Evolutionary conservation across 2,113 vertebrate genomes (phyloP).

Genomic region (Melanerpes aurifrons): DNA sequence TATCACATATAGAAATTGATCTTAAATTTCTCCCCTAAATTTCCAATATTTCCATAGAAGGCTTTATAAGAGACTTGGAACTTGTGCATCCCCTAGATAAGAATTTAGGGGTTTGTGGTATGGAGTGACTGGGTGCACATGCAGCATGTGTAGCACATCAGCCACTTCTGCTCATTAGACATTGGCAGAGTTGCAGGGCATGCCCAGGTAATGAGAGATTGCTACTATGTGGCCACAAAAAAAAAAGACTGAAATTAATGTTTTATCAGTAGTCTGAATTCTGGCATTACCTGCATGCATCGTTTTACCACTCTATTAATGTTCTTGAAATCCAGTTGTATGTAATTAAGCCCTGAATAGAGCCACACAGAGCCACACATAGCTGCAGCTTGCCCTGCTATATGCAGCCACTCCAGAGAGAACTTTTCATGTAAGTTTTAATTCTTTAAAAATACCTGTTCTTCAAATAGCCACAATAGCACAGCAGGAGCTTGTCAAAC

Average conservation of each 20-base stretch:
- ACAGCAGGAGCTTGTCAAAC: conserved; percentile 33
- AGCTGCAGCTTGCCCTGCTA: neutral
- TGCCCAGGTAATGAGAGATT: neutral
- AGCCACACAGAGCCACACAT: fast-evolving
- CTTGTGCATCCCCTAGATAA: neutral
- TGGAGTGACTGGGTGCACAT: fast-evolving
- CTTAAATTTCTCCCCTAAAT: neutral
- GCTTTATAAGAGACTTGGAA: neutral
- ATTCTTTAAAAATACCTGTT: neutral
- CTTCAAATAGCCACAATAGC: conserved; percentile 14
- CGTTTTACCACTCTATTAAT: neutral
- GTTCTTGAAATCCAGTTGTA: neutral
- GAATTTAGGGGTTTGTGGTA: neutral
- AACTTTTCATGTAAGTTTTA: neutral
- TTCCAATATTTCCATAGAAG: neutral
- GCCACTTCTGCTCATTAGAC: neutral
- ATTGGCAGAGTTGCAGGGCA: neutral
- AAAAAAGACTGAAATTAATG: neutral
- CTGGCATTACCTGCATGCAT: neutral
- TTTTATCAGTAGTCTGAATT: neutral
- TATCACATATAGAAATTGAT: neutral
- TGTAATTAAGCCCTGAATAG: neutral
- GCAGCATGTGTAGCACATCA: neutral
- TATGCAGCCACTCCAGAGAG: neutral
- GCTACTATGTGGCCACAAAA: neutral